phyloP scores from a whole-genome alignment of 2,888 invertebrate genomes.

The Lasiommata megera region DNA sequence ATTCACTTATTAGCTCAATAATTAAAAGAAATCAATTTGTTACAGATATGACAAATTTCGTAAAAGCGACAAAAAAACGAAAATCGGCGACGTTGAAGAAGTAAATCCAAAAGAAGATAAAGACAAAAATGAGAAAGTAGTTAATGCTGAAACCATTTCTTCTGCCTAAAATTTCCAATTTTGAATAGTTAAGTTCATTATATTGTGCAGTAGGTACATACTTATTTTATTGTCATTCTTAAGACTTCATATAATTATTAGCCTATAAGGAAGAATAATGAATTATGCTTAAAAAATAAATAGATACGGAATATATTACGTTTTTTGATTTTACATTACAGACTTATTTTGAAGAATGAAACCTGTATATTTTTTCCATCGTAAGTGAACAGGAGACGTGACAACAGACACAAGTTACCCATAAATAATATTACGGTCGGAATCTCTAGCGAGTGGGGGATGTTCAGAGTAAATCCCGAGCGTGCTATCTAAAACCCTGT shows the following conservation, averaged over 20 bases:
- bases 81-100: conserved; percentile 65
- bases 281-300: neutral
- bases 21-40: too few relatives aligned
- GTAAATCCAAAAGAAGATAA: conserved; percentile 55
- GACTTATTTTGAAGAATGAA: too few relatives aligned
- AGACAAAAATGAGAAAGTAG: conserved; percentile 53
- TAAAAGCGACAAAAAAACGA: conserved; percentile 83
- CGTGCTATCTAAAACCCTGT: too few relatives aligned
- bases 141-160: conserved; percentile 50
- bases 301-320: neutral
- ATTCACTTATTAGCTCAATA: too few relatives aligned
- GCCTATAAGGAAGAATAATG: neutral
- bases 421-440: too few relatives aligned
- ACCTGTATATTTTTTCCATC: too few relatives aligned
- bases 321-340: neutral
- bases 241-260: neutral
- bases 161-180: conserved; percentile 43
- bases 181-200: too few relatives aligned
- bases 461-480: too few relatives aligned
- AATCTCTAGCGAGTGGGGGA: too few relatives aligned
- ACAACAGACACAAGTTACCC: too few relatives aligned
- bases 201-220: neutral
- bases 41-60: conserved; percentile 84
- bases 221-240: neutral
- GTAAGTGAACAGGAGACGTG: too few relatives aligned